A percentile compares a stretch with the other conserved stretches of the same genome.
Conservation (phyloP, 2,888 invertebrate genomes). For the Hydropsyche betteni region DNA sequence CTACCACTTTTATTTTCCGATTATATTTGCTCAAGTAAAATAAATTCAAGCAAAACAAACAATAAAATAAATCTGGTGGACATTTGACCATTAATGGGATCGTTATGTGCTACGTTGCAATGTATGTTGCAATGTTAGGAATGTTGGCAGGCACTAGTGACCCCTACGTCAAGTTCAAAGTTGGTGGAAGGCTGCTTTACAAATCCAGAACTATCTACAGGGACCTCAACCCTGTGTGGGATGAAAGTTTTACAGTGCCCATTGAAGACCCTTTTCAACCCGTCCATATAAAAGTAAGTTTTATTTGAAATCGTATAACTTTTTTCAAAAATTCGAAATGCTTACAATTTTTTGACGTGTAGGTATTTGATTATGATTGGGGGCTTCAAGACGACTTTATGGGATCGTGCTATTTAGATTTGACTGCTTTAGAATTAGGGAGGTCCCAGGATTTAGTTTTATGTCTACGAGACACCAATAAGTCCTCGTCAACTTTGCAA, state of each 20-base stretch:
- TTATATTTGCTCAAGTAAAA: too few species aligned
- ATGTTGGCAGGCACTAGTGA: constrained; percentile 88
- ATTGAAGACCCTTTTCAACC: constrained; percentile 91
- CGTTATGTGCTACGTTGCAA: constrained; percentile 40
- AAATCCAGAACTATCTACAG: constrained; percentile 94
- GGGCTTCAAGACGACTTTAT: constrained; percentile 97
- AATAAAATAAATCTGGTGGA: constrained; percentile 11
- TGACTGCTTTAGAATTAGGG: constrained; percentile 83
- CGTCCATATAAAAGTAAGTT: constrained; percentile 80
- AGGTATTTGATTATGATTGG: constrained; percentile 98
- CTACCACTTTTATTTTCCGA: too few species aligned
- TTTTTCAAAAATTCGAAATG: too few species aligned
- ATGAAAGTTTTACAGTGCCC: constrained; percentile 92
- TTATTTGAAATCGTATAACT: too few species aligned
- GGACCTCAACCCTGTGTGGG: constrained; percentile 97
- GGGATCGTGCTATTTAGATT: constrained; percentile 88
- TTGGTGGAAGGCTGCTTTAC: constrained; percentile 84
- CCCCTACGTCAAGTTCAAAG: constrained; percentile 97
- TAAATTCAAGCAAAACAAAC: too few species aligned
- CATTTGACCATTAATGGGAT: constrained; percentile 48
- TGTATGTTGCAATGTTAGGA: constrained; percentile 61
- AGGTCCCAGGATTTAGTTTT: constrained; percentile 80
- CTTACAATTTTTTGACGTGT: constrained; percentile 44
- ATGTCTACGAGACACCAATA: constrained; percentile 80
- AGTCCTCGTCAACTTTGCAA: constrained; percentile 63